phyloP scores from a whole-genome alignment of 1,140 invertebrate species.

The Battus philenor region DNA sequence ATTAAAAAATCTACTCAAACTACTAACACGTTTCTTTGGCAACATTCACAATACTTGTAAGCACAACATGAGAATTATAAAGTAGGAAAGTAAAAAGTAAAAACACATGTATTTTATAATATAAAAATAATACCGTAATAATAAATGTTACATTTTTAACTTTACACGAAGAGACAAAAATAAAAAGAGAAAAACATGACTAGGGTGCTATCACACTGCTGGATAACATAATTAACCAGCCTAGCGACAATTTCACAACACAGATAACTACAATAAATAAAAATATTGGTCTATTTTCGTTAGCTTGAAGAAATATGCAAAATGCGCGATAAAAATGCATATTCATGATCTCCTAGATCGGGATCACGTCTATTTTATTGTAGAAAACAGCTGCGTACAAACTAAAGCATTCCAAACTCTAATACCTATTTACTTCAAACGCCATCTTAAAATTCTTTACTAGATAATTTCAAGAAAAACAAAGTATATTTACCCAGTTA shows the following conservation, averaged over 20 bases:
- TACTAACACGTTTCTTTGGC: constrained; percentile 8
- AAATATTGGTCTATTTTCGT: constrained; percentile 8
- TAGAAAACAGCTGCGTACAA: too few relatives aligned
- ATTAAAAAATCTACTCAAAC: too few relatives aligned
- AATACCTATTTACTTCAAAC: too few relatives aligned
- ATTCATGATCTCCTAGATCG: background rate
- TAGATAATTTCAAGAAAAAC: too few relatives aligned
- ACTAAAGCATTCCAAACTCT: too few relatives aligned
- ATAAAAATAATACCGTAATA: background rate
- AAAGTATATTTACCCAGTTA: too few relatives aligned
- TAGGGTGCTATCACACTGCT: constrained; percentile 12
- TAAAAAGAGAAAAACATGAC: constrained; percentile 11
- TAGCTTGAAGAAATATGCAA: constrained; percentile 6
- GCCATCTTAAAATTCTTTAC: too few relatives aligned
- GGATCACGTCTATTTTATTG: background rate
- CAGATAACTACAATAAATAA: constrained; percentile 2
- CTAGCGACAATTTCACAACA: background rate
- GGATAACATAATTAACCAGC: background rate
- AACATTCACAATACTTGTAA: constrained; percentile 10
- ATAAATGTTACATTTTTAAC: constrained; percentile 1
- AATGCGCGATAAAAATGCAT: constrained; percentile 5
- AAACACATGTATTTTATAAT: too few relatives aligned
- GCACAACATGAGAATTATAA: too few relatives aligned
- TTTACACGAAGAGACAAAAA: background rate
- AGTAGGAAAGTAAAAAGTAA: too few relatives aligned